phyloP scores from a whole-genome alignment of 2,888 invertebrate species.

The Balanococcus diminutus region DNA sequence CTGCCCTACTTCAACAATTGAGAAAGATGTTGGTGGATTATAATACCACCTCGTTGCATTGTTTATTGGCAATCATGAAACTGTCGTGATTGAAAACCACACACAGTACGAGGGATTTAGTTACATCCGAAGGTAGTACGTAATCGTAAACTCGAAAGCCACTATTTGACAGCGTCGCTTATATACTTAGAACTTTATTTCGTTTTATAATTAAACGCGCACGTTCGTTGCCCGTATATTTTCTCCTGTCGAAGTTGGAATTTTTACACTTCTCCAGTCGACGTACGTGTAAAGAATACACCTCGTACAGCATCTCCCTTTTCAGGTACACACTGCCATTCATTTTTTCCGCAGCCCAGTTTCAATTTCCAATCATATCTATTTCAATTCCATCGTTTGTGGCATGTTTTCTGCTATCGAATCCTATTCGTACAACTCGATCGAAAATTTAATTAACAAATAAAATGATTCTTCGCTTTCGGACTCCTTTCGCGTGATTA shows the following conservation, averaged over 20 bases:
- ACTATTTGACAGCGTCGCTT: not conserved
- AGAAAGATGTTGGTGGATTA: too few species aligned
- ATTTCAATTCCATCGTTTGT: not conserved
- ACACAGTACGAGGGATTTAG: not conserved
- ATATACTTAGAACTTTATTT: not conserved
- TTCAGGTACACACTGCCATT: not conserved
- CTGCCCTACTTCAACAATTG: too few species aligned
- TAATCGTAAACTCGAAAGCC: not conserved
- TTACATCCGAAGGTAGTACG: conserved; percentile 14
- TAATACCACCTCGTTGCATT: not conserved
- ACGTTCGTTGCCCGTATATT: not conserved
- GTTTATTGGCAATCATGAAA: conserved; percentile 16
- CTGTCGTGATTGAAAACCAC: not conserved
- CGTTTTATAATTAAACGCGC: not conserved
- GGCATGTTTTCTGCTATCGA: not conserved
- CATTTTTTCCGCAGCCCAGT: not conserved
- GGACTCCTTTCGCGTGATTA: not conserved
- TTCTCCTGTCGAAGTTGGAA: not conserved
- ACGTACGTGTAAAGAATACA: not conserved
- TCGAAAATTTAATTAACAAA: not conserved
- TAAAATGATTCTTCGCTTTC: not conserved
- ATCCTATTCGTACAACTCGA: not conserved
- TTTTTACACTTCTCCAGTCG: not conserved
- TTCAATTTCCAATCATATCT: not conserved
- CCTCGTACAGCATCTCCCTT: too few species aligned